phyloP scores from a whole-genome alignment of 2,797 vertebrate species.

The Sebastes hubbsi region DNA sequence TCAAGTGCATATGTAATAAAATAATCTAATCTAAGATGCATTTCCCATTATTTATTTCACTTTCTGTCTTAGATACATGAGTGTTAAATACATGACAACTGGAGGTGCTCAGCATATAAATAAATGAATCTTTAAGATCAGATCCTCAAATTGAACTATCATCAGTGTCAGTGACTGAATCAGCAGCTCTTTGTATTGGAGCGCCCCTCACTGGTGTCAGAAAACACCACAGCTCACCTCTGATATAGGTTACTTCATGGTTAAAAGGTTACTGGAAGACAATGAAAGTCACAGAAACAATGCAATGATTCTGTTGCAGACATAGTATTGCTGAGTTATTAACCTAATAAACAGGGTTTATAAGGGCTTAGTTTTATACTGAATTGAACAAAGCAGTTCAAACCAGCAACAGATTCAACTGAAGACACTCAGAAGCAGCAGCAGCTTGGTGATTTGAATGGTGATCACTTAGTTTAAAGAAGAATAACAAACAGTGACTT shows the following conservation, averaged over 20 bases:
- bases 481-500: background rate
- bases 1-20: background rate
- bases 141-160: rapidly evolving
- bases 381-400: background rate
- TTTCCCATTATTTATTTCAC: background rate
- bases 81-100: background rate
- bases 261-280: background rate
- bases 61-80: background rate
- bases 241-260: too few species aligned
- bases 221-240: background rate
- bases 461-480: background rate
- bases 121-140: background rate
- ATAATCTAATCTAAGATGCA: background rate
- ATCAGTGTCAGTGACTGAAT: background rate
- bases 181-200: background rate
- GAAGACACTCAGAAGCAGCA: background rate
- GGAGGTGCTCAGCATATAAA: background rate
- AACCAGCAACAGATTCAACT: background rate
- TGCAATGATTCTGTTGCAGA: background rate
- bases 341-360: background rate
- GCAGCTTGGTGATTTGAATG: background rate
- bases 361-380: background rate
- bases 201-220: background rate
- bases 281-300: background rate
- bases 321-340: background rate